A percentile compares a stretch with the other conserved stretches of the same genome.
Evolutionary conservation across 2,888 invertebrate species (phyloP).

Genomic region (Cephus runcator): DNA sequence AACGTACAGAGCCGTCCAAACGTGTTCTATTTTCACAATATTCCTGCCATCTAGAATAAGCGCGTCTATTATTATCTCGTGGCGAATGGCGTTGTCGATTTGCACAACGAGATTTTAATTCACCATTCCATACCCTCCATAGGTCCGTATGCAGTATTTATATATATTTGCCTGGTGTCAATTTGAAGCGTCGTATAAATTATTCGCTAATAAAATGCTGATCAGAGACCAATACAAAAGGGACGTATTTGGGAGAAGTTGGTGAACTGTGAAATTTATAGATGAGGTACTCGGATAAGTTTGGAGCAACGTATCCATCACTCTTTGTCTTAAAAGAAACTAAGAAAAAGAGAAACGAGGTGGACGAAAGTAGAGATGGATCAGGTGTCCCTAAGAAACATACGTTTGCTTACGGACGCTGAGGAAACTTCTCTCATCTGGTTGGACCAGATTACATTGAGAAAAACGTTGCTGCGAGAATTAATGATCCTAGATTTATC

Average conservation of each 20-base stretch:
- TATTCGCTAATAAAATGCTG: not conserved
- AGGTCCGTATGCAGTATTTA: not conserved
- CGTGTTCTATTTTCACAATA: conserved; percentile 2
- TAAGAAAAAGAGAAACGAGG: not conserved
- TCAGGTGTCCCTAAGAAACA: conserved; percentile 6
- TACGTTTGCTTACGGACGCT: not conserved
- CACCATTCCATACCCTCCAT: not conserved
- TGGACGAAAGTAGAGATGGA: conserved; percentile 9
- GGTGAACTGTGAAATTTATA: conserved; percentile 14
- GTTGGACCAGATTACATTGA: not conserved
- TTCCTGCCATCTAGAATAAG: not conserved
- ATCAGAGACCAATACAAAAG: not conserved
- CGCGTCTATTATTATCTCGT: not conserved
- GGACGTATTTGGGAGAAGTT: not conserved
- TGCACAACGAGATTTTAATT: not conserved
- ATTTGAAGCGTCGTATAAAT: not conserved
- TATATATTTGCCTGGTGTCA: not conserved
- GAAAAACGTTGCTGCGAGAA: not conserved
- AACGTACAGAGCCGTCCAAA: not conserved
- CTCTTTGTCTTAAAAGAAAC: conserved; percentile 11
- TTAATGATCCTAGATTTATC: not conserved
- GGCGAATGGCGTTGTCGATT: not conserved
- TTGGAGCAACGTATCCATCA: conserved; percentile 15
- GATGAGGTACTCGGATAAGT: conserved; percentile 10
- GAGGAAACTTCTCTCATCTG: not conserved